Base-by-base conservation (phyloP, 2,113 vertebrate species). In the Chionodraco myersi region DNA sequence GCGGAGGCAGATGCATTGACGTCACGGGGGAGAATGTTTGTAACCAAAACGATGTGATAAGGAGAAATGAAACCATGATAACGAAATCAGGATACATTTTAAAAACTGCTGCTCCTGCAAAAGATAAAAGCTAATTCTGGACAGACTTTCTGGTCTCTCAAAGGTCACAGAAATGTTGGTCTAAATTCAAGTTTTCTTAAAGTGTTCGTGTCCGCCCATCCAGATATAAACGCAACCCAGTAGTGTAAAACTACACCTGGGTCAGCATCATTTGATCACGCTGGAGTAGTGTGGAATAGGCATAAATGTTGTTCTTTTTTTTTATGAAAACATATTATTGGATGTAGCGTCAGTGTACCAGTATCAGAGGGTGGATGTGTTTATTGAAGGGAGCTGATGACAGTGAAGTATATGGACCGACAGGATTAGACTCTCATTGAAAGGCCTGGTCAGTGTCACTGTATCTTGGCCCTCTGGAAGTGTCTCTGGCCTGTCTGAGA, bases 401-500 rank as follows among this genome's bases (percentile, higher is more conserved):
- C 6, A 14, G 54, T 62, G 54, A 60, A 21, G n/a, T 26, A 5
- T 7, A 67, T 71, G 6, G 48, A 60, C 53, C 30, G 36, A 75
- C 18, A 9, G 14, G 49, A 54, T 52, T 15, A 8, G 59, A 34
- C 16, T 77, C 30, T 10, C 8, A 45, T 52, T 80, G 13, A 64
- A 68, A 54, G 34, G 45, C 57, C 77, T 79, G 77, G 36, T 73
- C 64, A 66, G 63, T 71, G 72, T 83, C 18, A 18, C 51, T 53
- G 6, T 66, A 77, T 83, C 41, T 68, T 58, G 48, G 72, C 54
- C 63, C 48, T 68, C 23, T 51, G 30, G 34, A 77, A 45, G 59
- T 49, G 49, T 61, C 51, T 78, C 53, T 66, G 75, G 62, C 49
- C 49, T 11, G 47, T 77, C 80, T 65, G 51, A n/a, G 77, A 75